Evolutionary conservation across 2,113 vertebrate species (phyloP).

Genomic region (Nipponia nippon): DNA sequence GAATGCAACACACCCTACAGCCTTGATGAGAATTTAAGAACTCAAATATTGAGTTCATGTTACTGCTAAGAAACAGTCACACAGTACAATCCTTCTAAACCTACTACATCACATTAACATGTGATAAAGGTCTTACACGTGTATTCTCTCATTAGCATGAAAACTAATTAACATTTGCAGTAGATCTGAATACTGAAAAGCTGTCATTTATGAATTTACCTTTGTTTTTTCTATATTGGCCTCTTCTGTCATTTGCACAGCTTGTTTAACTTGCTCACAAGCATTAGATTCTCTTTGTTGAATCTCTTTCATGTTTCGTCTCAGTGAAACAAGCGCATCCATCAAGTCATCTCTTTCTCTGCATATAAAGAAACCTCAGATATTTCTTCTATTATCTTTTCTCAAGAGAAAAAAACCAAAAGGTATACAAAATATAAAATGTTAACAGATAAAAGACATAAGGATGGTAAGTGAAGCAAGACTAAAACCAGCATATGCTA

Average conservation of each 20-base stretch:
- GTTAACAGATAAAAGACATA: background rate
- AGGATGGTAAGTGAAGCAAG: background rate
- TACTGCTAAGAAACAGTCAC: background rate
- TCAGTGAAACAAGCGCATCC: conserved; percentile 74
- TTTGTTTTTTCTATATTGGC: conserved; percentile 86
- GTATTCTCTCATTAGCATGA: background rate
- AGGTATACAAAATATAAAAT: background rate
- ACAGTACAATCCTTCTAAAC: background rate
- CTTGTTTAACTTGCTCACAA: conserved; percentile 87
- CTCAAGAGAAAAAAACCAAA: background rate
- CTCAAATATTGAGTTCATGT: background rate
- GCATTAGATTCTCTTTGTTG: conserved; percentile 84
- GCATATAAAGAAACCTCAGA: background rate
- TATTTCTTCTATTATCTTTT: background rate
- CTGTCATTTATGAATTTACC: conserved; percentile 53
- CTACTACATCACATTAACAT: background rate
- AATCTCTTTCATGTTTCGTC: conserved; percentile 74
- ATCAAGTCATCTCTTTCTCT: conserved; percentile 93
- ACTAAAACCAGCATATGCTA: background rate
- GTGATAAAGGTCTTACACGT: background rate
- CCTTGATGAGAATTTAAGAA: background rate
- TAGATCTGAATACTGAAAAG: background rate
- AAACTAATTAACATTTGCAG: background rate
- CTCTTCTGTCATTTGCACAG: conserved; percentile 88
- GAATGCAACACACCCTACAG: background rate